phyloP scores from a whole-genome alignment of 1,140 invertebrate species.

The Uloborus diversus region DNA sequence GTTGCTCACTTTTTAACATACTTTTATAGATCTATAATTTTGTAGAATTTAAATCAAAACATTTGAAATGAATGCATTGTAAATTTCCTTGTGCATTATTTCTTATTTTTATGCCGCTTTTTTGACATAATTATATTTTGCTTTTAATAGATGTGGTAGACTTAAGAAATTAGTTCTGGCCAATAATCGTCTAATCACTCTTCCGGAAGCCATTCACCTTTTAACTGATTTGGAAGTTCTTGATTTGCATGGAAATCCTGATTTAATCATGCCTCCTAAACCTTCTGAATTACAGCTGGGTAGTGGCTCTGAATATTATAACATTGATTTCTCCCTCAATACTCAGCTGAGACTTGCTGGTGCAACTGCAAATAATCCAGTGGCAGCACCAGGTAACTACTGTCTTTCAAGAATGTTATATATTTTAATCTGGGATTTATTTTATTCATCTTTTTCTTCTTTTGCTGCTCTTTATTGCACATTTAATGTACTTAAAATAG shows the following conservation, averaged over 20 bases:
- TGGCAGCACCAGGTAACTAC: conserved; percentile 68
- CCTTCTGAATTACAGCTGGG: conserved; percentile 76
- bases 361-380: conserved; percentile 80
- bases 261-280: conserved; percentile 97
- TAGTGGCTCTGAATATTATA: conserved; percentile 86
- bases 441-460: not conserved
- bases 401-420: not conserved
- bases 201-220: conserved; percentile 97
- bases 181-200: conserved; percentile 91
- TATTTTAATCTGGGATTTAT: not conserved
- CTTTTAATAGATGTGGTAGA: conserved; percentile 87
- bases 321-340: conserved; percentile 98
- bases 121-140: too few relatives aligned
- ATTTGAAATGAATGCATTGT: not conserved
- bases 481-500: not conserved
- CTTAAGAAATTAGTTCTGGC: conserved; percentile 94
- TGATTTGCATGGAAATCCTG: conserved; percentile 92
- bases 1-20: not conserved
- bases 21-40: not conserved
- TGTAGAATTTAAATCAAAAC: not conserved
- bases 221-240: conserved; percentile 84
- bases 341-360: conserved; percentile 92
- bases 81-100: not conserved
- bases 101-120: too few relatives aligned
- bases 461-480: not conserved